These are phyloP conservation scores for Sphaeramia orbicularis DNA, from an alignment of 2,797 vertebrate species.

Conservation along the genomic window DNA sequence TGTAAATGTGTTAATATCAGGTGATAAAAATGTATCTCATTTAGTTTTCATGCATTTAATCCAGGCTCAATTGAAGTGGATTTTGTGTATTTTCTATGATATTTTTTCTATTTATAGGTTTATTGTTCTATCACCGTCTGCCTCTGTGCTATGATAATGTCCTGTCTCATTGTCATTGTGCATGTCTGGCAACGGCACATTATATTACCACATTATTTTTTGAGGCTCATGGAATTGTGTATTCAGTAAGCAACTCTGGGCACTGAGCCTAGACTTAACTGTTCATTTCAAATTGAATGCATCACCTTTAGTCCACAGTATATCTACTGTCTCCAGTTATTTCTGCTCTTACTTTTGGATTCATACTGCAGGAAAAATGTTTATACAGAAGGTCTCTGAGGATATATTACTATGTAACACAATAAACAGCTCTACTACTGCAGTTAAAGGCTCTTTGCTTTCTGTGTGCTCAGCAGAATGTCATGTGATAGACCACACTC, in stretches of 20 bases:
- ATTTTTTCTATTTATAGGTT: slow-evolving; percentile 26
- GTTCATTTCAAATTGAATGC: slow-evolving; percentile 55
- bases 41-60: slow-evolving; percentile 5
- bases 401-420: slow-evolving; percentile 46
- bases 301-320: slow-evolving; percentile 39
- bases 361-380: slow-evolving; percentile 50
- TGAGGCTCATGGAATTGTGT: slow-evolving; percentile 52
- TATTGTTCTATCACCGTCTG: slow-evolving; percentile 4
- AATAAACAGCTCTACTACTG: slow-evolving; percentile 41
- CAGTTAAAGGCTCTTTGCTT: slow-evolving; percentile 26
- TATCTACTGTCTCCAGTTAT: slow-evolving; percentile 42
- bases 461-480: slow-evolving; percentile 45
- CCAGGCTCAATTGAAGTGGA: slow-evolving; percentile 2
- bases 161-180: slow-evolving; percentile 51
- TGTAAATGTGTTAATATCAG: neutral
- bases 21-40: slow-evolving; percentile 23
- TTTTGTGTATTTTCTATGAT: slow-evolving; percentile 15
- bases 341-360: slow-evolving; percentile 38
- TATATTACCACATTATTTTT: slow-evolving; percentile 54
- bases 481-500: slow-evolving; percentile 1
- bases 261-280: slow-evolving; percentile 60
- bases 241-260: slow-evolving; percentile 60
- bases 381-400: slow-evolving; percentile 37
- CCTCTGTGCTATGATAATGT: slow-evolving; percentile 36
- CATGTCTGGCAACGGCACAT: slow-evolving; percentile 49